phyloP scores from a whole-genome alignment of 2,113 vertebrate species.

The Muscicapa adusta region DNA sequence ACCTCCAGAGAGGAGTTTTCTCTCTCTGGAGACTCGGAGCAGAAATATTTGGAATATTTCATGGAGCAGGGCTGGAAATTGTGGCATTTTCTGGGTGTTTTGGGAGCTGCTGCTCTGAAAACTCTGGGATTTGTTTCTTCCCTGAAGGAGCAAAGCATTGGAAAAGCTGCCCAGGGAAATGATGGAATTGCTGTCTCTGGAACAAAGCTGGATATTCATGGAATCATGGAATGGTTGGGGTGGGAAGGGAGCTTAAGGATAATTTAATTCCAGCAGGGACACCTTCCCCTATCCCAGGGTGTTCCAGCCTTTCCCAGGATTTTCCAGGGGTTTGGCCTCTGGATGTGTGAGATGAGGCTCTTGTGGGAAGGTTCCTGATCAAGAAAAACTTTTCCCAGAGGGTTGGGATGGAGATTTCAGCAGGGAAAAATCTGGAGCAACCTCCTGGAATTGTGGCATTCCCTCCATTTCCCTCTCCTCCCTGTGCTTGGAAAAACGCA shows the following conservation, averaged over 20 bases:
- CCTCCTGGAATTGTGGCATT: fast-evolving
- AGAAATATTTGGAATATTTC: neutral
- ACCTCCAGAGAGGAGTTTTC: neutral
- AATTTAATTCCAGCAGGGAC: neutral
- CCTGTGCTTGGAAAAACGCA: neutral
- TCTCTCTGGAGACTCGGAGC: neutral
- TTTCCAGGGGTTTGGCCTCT: neutral
- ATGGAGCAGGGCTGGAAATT: neutral
- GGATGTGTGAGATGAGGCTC: neutral
- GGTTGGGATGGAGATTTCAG: neutral
- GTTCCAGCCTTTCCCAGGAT: neutral
- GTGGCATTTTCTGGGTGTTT: neutral
- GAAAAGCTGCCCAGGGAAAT: neutral
- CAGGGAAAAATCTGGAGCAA: neutral
- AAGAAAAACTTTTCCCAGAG: neutral
- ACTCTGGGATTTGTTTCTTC: neutral
- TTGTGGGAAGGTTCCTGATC: neutral
- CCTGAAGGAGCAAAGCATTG: fast-evolving
- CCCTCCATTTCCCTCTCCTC: neutral
- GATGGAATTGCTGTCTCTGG: neutral
- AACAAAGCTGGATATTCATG: neutral
- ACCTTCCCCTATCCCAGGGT: too few relatives aligned
- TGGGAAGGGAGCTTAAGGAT: neutral
- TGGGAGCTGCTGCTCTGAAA: neutral
- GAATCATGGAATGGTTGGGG: neutral